These are phyloP conservation scores for Catharus bicknelli DNA, from an alignment of 2,113 vertebrate species.

Conservation along the genomic window DNA sequence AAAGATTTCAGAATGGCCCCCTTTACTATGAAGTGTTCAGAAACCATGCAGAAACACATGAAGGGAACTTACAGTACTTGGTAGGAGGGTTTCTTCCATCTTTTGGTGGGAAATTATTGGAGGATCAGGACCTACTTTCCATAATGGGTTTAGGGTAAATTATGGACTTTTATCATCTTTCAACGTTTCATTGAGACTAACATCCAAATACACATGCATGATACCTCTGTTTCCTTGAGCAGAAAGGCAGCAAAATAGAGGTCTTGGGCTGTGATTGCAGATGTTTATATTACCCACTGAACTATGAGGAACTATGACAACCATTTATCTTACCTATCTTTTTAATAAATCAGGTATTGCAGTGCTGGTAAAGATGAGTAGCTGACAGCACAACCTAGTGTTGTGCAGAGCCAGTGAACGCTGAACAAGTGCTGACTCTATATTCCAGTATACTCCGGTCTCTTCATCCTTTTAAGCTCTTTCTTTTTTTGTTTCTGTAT, in stretches of 20 bases:
- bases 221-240: neutral
- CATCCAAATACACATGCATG: accelerated
- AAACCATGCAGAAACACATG: neutral
- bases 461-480: neutral
- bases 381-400: neutral
- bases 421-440: neutral
- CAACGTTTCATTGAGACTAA: neutral
- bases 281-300: neutral
- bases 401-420: neutral
- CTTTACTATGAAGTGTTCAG: neutral
- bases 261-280: neutral
- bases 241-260: neutral
- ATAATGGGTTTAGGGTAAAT: neutral
- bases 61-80: neutral
- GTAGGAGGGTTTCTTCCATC: neutral
- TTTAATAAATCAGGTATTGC: neutral
- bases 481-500: neutral
- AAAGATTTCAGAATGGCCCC: neutral
- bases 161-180: neutral
- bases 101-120: neutral
- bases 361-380: neutral
- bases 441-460: neutral
- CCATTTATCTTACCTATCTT: neutral
- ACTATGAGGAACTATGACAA: neutral
- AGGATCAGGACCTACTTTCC: neutral